These are phyloP conservation scores for Parasteatoda tepidariorum DNA, from an alignment of 1,140 invertebrate species.

Conservation along the genomic window DNA sequence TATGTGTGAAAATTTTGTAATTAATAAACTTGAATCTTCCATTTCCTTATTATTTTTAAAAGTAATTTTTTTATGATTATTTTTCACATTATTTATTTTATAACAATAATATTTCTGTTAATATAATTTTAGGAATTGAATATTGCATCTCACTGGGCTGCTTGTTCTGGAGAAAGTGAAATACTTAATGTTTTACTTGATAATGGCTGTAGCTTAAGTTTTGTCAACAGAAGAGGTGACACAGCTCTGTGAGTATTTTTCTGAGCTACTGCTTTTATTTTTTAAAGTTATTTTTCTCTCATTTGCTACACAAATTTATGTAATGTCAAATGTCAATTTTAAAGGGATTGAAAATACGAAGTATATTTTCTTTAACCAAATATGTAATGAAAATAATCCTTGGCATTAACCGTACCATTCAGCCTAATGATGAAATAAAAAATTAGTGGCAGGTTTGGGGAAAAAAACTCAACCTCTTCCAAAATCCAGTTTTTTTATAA, in stretches of 20 bases:
- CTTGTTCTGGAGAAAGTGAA: constrained; percentile 81
- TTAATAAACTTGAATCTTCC: not conserved
- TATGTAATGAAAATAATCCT: no score
- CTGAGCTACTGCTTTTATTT: not conserved
- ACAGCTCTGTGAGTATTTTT: constrained; percentile 81
- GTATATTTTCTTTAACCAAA: no score
- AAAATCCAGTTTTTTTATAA: no score
- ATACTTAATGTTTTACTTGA: constrained; percentile 81
- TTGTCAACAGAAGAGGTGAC: constrained; percentile 86
- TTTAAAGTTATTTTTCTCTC: no score
- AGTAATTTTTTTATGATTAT: not conserved
- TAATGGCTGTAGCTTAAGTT: constrained; percentile 79
- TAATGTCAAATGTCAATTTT: no score
- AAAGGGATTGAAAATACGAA: no score
- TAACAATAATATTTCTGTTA: not conserved
- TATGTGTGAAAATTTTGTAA: not conserved
- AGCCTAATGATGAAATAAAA: no score
- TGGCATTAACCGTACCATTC: no score
- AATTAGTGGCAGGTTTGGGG: no score
- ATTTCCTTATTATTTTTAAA: no score
- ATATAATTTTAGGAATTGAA: constrained; percentile 79
- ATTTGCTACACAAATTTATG: no score
- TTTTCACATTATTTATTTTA: not conserved
- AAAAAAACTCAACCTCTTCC: no score
- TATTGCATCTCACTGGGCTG: constrained; percentile 89